These are phyloP conservation scores for Cydia strobilella DNA, from an alignment of 1,140 invertebrate genomes.

Conservation along the genomic window DNA sequence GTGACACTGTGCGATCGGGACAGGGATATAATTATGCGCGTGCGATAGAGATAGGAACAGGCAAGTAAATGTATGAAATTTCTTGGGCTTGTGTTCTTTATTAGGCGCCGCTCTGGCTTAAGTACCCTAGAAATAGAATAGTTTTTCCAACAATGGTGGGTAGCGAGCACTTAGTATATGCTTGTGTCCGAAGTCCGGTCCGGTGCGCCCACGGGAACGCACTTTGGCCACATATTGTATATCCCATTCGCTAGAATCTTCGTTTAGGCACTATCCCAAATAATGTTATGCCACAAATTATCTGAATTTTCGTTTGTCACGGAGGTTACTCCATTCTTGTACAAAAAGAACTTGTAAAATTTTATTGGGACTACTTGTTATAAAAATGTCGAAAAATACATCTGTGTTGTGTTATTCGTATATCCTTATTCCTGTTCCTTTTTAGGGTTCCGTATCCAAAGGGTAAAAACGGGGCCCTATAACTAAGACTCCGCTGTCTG, in stretches of 20 bases:
- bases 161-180: constrained; percentile 1
- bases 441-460: no score
- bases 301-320: constrained; percentile 63
- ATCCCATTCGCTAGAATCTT: constrained; percentile 57
- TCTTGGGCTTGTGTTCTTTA: no score
- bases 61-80: no score
- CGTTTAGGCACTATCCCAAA: constrained; percentile 69
- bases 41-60: no score
- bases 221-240: neutral
- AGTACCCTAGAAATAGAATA: neutral
- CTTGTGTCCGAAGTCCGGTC: constrained; percentile 5
- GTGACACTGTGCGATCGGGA: no score
- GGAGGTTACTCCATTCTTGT: constrained; percentile 71
- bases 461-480: no score
- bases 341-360: constrained; percentile 78
- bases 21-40: no score
- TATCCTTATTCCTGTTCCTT: neutral
- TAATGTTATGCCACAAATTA: constrained; percentile 66
- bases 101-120: neutral
- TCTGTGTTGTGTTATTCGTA: constrained; percentile 37
- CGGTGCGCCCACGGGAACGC: neutral
- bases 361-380: constrained; percentile 79
- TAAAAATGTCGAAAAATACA: constrained; percentile 73
- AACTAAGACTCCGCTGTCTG: no score
- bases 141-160: constrained; percentile 2